phyloP scores from a whole-genome alignment of 1,140 invertebrate species.

The Sitodiplosis mosellana region DNA sequence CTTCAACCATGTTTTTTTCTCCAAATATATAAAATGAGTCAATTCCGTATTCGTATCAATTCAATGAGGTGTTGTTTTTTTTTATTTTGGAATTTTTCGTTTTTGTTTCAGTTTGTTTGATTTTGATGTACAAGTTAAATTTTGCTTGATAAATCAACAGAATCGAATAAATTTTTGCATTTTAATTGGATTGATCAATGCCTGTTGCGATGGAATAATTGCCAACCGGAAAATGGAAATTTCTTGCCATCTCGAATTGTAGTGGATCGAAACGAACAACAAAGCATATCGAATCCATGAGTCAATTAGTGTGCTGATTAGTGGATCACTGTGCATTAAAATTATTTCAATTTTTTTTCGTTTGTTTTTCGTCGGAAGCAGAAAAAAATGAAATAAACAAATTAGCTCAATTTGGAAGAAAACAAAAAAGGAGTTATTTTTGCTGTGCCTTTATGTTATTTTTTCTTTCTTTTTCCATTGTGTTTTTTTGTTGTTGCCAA shows the following conservation, averaged over 20 bases:
- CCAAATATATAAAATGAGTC: no score
- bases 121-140: conserved; percentile 8
- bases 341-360: conserved; percentile 1
- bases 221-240: neutral
- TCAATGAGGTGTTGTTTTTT: no score
- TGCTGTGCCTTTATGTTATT: no score
- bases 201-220: neutral
- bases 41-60: no score
- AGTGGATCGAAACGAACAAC: no score
- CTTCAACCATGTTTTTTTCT: no score
- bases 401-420: neutral
- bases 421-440: no score
- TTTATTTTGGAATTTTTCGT: no score
- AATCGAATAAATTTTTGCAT: conserved; percentile 5
- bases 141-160: conserved; percentile 1
- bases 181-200: no score
- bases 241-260: neutral
- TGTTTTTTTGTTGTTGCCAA: no score
- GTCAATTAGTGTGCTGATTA: neutral
- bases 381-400: neutral
- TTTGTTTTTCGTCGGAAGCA: neutral
- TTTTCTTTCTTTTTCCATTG: no score
- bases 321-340: neutral
- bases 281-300: no score
- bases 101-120: conserved; percentile 9